Percentiles rank a stretch among this genome's conserved stretches.
phyloP scores from a whole-genome alignment of 2,888 invertebrate genomes.

The Pachycephus smyrnensis region DNA sequence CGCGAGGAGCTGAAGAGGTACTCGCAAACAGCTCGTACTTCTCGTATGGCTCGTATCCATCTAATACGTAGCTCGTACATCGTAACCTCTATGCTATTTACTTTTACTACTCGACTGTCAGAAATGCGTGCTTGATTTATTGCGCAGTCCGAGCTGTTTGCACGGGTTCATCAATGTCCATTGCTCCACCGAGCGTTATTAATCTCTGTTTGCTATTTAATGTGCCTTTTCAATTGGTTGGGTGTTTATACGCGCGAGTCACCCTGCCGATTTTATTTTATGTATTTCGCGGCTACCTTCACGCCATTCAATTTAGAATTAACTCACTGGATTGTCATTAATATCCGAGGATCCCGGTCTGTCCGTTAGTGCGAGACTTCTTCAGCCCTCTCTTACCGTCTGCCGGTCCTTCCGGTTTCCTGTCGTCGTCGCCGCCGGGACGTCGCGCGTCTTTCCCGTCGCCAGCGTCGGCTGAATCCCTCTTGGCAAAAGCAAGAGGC shows the following conservation, averaged over 20 bases:
- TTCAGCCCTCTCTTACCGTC: slow-evolving; percentile 1
- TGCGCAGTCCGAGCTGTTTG: neutral
- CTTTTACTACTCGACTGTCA: neutral
- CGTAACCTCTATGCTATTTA: neutral
- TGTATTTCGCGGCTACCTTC: neutral
- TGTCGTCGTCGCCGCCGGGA: slow-evolving; percentile 8
- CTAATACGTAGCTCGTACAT: neutral
- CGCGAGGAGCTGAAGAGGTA: neutral
- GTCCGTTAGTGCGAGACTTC: neutral
- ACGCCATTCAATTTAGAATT: neutral
- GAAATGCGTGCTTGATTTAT: neutral
- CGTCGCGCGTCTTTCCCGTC: neutral
- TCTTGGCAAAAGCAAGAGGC: neutral
- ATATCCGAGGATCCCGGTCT: neutral
- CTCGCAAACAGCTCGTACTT: neutral
- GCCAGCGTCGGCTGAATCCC: neutral
- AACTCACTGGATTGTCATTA: neutral
- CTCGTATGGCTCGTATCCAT: neutral
- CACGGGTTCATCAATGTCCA: neutral
- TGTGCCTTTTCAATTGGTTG: neutral
- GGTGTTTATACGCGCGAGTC: neutral
- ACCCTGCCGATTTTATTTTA: neutral
- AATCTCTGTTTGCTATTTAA: neutral
- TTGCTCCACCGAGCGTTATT: neutral
- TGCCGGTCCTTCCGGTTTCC: slow-evolving; percentile 14